A percentile compares a stretch with the other conserved stretches of the same genome.
These are phyloP conservation scores for Prochilodus magdalenae DNA, from an alignment of 2,113 vertebrate species.

Conservation along the genomic window DNA sequence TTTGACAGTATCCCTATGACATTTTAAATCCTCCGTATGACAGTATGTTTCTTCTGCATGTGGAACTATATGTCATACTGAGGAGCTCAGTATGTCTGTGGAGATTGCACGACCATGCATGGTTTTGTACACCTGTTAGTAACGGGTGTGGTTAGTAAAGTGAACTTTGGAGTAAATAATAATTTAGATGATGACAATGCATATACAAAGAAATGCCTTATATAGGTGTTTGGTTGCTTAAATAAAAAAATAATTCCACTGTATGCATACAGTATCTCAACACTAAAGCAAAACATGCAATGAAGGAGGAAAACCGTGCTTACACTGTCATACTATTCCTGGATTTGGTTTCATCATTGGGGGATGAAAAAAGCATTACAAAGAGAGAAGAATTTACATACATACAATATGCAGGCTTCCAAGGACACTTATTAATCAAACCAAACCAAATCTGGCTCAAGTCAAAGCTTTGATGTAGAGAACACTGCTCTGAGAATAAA, in stretches of 20 bases:
- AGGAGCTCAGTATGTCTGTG: too few relatives aligned
- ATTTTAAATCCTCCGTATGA: too few relatives aligned
- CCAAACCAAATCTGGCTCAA: constrained; percentile 56
- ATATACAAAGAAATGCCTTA: background rate
- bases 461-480: constrained; percentile 66
- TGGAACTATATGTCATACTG: too few relatives aligned
- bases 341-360: background rate
- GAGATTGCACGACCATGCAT: too few relatives aligned
- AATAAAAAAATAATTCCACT: too few relatives aligned
- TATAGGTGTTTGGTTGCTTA: background rate
- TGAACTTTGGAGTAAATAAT: background rate
- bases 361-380: constrained; percentile 58
- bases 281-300: background rate
- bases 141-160: too few relatives aligned
- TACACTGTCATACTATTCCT: background rate
- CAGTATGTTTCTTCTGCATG: too few relatives aligned
- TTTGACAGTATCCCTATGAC: too few relatives aligned
- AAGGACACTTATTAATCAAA: constrained; percentile 57
- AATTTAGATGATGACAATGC: background rate
- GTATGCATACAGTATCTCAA: background rate
- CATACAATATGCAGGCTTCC: background rate
- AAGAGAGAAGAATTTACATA: constrained; percentile 58
- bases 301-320: background rate
- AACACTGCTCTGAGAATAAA: constrained; percentile 48
- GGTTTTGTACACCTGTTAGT: too few relatives aligned